Percentiles rank a stretch among this genome's conserved stretches.
Conservation (phyloP, 2,888 invertebrate genomes). For the Steinernema hermaphroditum region DNA sequence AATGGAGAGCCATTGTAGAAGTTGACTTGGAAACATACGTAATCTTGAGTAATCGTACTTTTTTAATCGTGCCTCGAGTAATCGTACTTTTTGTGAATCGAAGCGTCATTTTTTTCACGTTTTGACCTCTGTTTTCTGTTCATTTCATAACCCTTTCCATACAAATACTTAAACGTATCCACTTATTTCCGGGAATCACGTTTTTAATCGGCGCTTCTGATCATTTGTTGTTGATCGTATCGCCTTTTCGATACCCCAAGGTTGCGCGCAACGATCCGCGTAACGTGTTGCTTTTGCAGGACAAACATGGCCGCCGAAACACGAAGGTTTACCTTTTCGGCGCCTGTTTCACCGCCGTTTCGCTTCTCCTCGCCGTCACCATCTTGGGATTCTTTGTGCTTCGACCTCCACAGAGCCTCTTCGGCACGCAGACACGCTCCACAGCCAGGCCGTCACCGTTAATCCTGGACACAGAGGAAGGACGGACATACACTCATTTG, state of each 20-base stretch:
- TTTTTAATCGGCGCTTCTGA: too few relatives aligned
- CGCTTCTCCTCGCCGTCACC: not conserved
- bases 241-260: not conserved
- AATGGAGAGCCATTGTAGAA: too few relatives aligned
- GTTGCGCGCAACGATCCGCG: conserved; percentile 16
- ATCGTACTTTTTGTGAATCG: too few relatives aligned
- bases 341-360: not conserved
- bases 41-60: too few relatives aligned
- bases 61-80: too few relatives aligned
- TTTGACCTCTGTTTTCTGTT: too few relatives aligned
- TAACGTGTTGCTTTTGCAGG: conserved; percentile 3
- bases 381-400: not conserved
- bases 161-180: too few relatives aligned
- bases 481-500: not conserved
- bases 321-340: conserved; percentile 1
- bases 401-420: conserved; percentile 3
- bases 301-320: not conserved
- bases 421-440: not conserved
- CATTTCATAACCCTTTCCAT: too few relatives aligned
- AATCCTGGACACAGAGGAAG: not conserved
- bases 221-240: conserved; percentile 12
- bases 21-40: too few relatives aligned
- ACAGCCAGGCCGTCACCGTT: not conserved
- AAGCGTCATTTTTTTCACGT: too few relatives aligned
- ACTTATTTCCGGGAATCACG: too few relatives aligned